A percentile compares a stretch with the other conserved stretches of the same genome.
Evolutionary conservation across 2,888 invertebrate genomes (phyloP).

Genomic region (Orchestes rusci): DNA sequence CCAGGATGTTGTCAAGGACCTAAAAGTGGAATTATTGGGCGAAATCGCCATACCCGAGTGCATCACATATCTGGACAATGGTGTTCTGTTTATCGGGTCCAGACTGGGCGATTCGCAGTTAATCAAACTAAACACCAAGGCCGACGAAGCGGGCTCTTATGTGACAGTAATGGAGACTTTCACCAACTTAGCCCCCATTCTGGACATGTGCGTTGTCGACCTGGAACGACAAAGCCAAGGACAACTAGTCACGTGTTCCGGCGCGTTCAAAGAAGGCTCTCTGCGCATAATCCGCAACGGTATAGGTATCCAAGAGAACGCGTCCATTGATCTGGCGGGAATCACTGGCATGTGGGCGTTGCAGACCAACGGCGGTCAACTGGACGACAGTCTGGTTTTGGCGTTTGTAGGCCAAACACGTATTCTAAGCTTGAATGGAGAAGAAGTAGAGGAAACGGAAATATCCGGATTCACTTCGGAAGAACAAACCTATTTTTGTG

Average conservation of each 20-base stretch:
- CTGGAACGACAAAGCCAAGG: constrained; percentile 95
- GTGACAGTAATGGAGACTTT: constrained; percentile 94
- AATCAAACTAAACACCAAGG: constrained; percentile 75
- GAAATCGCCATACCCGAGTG: constrained; percentile 94
- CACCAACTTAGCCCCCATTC: constrained; percentile 94
- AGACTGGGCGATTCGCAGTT: constrained; percentile 95
- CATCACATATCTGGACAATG: constrained; percentile 96
- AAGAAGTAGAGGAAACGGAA: constrained; percentile 97
- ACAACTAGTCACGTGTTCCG: constrained; percentile 96
- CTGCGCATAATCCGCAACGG: constrained; percentile 96
- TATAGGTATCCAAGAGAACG: constrained; percentile 97
- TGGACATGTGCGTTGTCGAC: constrained; percentile 97
- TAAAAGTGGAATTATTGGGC: constrained; percentile 87
- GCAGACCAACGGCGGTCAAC: constrained; percentile 51
- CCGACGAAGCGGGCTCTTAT: constrained; percentile 82
- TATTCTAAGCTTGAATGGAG: constrained; percentile 81
- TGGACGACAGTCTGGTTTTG: constrained; percentile 86
- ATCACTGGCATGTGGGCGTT: constrained; percentile 98
- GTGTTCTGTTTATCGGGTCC: constrained; percentile 94
- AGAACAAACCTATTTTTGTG: constrained; percentile 90
- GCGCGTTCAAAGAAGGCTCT: constrained; percentile 95
- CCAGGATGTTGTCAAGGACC: constrained; percentile 71
- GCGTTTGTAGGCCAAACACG: constrained; percentile 97
- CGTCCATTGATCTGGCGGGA: constrained; percentile 92
- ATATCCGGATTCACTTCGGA: constrained; percentile 86